A percentile compares a stretch with the other conserved stretches of the same genome.
Evolutionary conservation across 2,888 invertebrate genomes (phyloP).

Genomic region (Euplexia lucipara): DNA sequence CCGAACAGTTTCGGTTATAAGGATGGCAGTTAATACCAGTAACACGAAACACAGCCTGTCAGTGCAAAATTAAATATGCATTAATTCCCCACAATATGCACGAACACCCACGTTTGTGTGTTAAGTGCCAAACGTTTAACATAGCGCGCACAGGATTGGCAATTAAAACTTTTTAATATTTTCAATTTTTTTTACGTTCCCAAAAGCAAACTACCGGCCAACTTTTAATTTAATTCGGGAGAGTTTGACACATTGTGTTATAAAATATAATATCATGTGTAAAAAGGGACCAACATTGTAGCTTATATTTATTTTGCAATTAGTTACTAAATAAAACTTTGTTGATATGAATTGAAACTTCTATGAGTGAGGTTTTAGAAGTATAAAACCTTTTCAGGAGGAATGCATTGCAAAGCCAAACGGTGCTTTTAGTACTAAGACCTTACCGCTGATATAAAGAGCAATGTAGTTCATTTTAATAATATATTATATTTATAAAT

Average conservation of each 20-base stretch:
- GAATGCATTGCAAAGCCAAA: no score
- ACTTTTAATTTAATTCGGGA: conserved; percentile 56
- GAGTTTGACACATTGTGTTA: conserved; percentile 38
- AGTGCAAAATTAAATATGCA: conserved; percentile 40
- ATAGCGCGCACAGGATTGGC: conserved; percentile 48
- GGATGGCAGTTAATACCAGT: conserved; percentile 17
- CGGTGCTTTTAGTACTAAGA: no score
- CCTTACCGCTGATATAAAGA: no score
- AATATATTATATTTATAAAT: no score
- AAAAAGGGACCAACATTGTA: conserved; percentile 3
- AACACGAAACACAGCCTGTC: conserved; percentile 22
- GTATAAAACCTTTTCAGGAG: no score
- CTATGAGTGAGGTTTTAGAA: no score
- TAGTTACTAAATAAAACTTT: not conserved
- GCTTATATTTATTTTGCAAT: not conserved
- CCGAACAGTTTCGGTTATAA: conserved; percentile 7
- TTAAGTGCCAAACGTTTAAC: conserved; percentile 44
- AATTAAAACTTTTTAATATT: conserved; percentile 63
- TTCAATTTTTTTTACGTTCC: conserved; percentile 46
- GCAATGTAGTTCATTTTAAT: no score
- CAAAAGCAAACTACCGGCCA: conserved; percentile 44
- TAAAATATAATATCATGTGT: conserved; percentile 11
- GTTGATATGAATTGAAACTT: not conserved
- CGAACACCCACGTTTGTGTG: conserved; percentile 15
- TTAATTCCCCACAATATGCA: conserved; percentile 43